Evolutionary conservation across 2,888 invertebrate genomes (phyloP).

Genomic region (Oligia latruncula): DNA sequence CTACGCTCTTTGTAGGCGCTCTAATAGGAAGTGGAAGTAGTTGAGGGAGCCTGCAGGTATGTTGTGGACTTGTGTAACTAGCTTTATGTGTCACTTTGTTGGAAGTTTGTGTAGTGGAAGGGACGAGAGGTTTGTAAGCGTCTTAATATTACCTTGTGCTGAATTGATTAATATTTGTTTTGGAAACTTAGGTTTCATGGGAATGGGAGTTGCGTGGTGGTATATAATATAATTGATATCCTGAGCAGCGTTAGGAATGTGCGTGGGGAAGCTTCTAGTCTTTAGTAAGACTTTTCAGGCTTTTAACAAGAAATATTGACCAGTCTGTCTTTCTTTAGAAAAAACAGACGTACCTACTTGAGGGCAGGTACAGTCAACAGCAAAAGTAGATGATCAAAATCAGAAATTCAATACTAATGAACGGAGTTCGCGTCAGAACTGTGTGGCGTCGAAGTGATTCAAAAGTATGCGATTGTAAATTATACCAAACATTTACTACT

Average conservation of each 20-base stretch:
- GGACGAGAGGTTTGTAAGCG: neutral
- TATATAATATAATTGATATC: neutral
- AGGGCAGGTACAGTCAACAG: too few relatives aligned
- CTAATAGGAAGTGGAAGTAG: constrained; percentile 1
- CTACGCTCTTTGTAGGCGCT: constrained; percentile 25
- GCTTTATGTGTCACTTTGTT: constrained; percentile 15
- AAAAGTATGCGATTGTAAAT: too few relatives aligned
- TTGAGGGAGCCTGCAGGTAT: constrained; percentile 11
- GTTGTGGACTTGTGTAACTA: constrained; percentile 12
- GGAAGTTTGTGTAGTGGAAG: neutral
- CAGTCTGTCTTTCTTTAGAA: neutral
- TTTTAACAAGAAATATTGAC: neutral
- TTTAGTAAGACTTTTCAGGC: neutral
- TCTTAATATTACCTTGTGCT: neutral
- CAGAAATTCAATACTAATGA: too few relatives aligned
- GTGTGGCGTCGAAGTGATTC: too few relatives aligned
- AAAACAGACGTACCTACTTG: neutral
- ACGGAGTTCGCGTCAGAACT: too few relatives aligned
- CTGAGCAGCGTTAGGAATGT: neutral
- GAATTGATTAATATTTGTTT: neutral
- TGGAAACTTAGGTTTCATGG: neutral
- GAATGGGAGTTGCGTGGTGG: neutral
- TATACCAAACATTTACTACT: too few relatives aligned
- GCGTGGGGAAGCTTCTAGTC: too few relatives aligned
- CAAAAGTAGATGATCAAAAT: too few relatives aligned